A percentile compares a stretch with the other conserved stretches of the same genome.
Evolutionary conservation across 1,140 invertebrate genomes (phyloP).

Genomic region (Maniola jurtina): DNA sequence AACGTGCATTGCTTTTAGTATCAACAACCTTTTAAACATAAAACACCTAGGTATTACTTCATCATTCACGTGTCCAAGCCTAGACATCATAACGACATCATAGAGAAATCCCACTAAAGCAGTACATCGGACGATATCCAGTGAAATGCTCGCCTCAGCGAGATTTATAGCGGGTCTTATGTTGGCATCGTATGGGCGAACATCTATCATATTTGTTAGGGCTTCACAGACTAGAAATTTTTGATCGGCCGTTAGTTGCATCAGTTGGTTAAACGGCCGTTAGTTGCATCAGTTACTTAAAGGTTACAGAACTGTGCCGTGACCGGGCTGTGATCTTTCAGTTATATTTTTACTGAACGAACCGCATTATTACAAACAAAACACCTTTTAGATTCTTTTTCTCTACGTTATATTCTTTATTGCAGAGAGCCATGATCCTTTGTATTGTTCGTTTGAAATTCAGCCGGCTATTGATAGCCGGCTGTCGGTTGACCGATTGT

Average conservation of each 20-base stretch:
- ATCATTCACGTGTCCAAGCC: background rate
- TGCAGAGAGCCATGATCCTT: no score
- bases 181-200: constrained; percentile 21
- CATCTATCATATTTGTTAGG: constrained; percentile 50
- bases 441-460: no score
- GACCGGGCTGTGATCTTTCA: no score
- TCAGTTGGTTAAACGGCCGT: background rate
- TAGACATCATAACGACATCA: background rate
- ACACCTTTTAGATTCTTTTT: no score
- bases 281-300: background rate
- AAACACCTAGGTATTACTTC: background rate
- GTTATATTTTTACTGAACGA: no score
- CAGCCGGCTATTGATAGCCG: no score
- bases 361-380: no score
- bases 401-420: no score
- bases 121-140: constrained; percentile 9
- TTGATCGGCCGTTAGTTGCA: background rate
- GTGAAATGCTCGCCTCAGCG: constrained; percentile 7
- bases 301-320: no score
- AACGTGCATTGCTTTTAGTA: no score
- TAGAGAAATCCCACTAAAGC: background rate
- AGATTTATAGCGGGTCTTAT: constrained; percentile 35
- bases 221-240: background rate
- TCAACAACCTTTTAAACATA: background rate
- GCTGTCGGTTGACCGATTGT: no score